Percentiles rank a stretch among this genome's conserved stretches.
Conservation (phyloP, 1,140 invertebrate species). For the Drosophila aff. region DNA sequence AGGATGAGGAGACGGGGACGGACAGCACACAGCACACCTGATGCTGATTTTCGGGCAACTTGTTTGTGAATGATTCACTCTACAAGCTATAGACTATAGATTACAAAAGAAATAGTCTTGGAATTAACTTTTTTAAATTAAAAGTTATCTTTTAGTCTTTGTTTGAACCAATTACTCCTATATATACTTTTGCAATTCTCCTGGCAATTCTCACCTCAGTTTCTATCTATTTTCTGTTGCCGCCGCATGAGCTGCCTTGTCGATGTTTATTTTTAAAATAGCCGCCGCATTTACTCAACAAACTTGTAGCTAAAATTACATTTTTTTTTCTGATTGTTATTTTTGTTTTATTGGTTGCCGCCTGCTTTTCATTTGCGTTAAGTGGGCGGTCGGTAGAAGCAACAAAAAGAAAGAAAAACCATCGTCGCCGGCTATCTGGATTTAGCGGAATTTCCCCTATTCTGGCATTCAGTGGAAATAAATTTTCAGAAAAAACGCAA, state of each 20-base stretch:
- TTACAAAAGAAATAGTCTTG: background rate
- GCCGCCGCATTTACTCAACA: slow-evolving; percentile 43
- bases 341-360: slow-evolving; percentile 22
- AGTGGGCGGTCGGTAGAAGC: slow-evolving; percentile 31
- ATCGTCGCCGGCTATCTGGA: slow-evolving; percentile 33
- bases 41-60: slow-evolving; percentile 14
- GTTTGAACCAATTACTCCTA: background rate
- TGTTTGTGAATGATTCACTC: slow-evolving; percentile 35
- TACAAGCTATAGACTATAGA: background rate
- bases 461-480: slow-evolving; percentile 41
- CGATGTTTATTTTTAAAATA: slow-evolving; percentile 55
- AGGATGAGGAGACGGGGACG: no score
- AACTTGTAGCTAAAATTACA: slow-evolving; percentile 50
- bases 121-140: slow-evolving; percentile 12
- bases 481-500: slow-evolving; percentile 21
- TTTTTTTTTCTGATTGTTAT: slow-evolving; percentile 35
- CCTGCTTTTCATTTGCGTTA: slow-evolving; percentile 51
- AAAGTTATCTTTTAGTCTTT: background rate
- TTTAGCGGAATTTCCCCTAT: slow-evolving; percentile 43
- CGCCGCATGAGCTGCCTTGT: slow-evolving; percentile 47
- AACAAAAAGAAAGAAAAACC: slow-evolving; percentile 2
- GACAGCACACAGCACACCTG: slow-evolving; percentile 19
- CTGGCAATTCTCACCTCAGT: slow-evolving; percentile 39
- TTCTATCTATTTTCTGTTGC: slow-evolving; percentile 47
- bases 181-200: slow-evolving; percentile 17